Conservation (phyloP, 2,113 vertebrate species). For the Trichechus manatus region DNA sequence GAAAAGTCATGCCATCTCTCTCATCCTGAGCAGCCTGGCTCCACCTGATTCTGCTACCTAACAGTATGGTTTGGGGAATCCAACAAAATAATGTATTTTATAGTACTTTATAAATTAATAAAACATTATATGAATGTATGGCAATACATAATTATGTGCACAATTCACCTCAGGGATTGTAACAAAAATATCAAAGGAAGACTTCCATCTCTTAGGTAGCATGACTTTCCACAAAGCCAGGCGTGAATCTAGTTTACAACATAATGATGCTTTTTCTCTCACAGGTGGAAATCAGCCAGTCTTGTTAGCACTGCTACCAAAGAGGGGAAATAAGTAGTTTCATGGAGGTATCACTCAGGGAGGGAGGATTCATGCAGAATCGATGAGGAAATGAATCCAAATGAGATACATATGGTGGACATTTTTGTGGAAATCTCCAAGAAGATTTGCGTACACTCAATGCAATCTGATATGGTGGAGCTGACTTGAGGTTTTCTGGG, state of each 20-base stretch:
- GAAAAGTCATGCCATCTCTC: background rate
- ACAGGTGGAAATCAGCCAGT: background rate
- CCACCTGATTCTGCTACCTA: background rate
- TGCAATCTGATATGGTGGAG: background rate
- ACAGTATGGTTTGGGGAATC: background rate
- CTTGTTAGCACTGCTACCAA: background rate
- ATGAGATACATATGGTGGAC: background rate
- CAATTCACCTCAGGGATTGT: background rate
- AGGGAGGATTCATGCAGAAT: background rate
- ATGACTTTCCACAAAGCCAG: background rate
- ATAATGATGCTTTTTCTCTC: background rate
- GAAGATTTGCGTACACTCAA: background rate
- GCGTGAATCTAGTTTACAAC: background rate
- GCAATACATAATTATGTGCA: background rate
- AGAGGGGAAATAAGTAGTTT: background rate
- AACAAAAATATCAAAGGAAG: constrained; percentile 28
- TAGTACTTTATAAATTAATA: background rate
- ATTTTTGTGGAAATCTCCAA: background rate
- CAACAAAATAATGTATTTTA: constrained; percentile 11
- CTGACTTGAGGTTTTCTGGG: background rate
- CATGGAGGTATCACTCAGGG: background rate
- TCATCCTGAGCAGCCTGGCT: background rate
- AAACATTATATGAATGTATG: background rate
- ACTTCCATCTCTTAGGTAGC: background rate
- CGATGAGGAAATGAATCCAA: background rate